These are phyloP conservation scores for Drosophila birchii DNA, from an alignment of 2,888 invertebrate species.

Conservation along the genomic window DNA sequence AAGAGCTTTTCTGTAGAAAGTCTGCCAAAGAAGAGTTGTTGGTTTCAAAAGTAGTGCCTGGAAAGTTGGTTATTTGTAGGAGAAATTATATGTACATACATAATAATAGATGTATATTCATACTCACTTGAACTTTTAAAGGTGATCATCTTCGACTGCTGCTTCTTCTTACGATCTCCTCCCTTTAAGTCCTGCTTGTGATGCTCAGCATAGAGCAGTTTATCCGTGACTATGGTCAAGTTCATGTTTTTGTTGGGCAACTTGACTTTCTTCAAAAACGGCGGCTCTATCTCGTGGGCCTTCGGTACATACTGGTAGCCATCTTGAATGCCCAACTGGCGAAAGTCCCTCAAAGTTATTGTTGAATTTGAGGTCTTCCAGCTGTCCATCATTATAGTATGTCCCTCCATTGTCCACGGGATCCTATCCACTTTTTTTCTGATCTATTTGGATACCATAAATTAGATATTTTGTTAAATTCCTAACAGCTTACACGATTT, in stretches of 20 bases:
- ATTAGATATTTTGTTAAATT: not conserved
- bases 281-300: too few species aligned
- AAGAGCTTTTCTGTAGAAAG: too few species aligned
- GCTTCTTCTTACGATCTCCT: not conserved
- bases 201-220: not conserved
- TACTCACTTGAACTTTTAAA: too few species aligned
- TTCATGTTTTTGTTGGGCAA: not conserved
- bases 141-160: not conserved
- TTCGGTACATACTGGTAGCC: too few species aligned
- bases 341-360: not conserved
- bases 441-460: not conserved
- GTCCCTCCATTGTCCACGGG: not conserved
- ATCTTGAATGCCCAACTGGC: not conserved
- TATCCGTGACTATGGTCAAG: too few species aligned
- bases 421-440: not conserved
- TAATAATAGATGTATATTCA: too few species aligned
- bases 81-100: too few species aligned
- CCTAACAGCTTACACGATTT: not conserved
- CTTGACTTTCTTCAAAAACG: not conserved
- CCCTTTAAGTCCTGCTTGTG: not conserved
- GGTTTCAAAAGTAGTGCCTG: not conserved
- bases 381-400: not conserved
- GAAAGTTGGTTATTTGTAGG: not conserved
- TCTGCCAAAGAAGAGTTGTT: too few species aligned
- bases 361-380: conserved; percentile 6